Conservation (phyloP, 1,140 invertebrate genomes). For the Aphaenogaster ashmeadi region DNA sequence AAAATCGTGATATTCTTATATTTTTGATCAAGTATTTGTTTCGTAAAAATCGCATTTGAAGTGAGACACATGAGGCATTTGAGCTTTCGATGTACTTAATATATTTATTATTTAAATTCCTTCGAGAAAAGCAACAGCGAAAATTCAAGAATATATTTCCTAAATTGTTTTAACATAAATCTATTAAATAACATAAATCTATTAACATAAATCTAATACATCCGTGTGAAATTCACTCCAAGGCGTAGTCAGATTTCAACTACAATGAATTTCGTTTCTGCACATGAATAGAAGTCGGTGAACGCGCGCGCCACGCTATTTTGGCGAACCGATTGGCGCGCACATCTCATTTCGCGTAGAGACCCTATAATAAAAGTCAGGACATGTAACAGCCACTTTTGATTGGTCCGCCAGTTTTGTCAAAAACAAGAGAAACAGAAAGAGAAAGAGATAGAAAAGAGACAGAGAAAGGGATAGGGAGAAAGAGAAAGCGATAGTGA, state of each 20-base stretch:
- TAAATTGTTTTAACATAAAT: constrained; percentile 63
- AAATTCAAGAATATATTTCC: constrained; percentile 47
- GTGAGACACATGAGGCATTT: background rate
- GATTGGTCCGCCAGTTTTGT: no score
- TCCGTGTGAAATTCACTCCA: constrained; percentile 47
- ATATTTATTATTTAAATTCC: constrained; percentile 41
- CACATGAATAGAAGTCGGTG: constrained; percentile 50
- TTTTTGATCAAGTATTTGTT: background rate
- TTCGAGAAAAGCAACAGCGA: constrained; percentile 5
- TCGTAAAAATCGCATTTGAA: background rate
- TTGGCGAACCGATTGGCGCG: constrained; percentile 48
- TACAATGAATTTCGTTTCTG: constrained; percentile 55
- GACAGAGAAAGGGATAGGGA: no score
- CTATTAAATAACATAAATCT: no score
- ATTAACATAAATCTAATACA: constrained; percentile 63
- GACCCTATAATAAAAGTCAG: no score
- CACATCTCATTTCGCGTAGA: constrained; percentile 40
- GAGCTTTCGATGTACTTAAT: background rate
- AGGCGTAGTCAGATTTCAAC: constrained; percentile 48
- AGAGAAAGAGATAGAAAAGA: no score
- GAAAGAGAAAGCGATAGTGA: no score
- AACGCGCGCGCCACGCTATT: constrained; percentile 35
- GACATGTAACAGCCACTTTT: no score
- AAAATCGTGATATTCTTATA: background rate
- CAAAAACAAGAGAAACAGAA: no score